phyloP scores from a whole-genome alignment of 92 coral and sea anemone species.

The Palythoa caribaeorum region DNA sequence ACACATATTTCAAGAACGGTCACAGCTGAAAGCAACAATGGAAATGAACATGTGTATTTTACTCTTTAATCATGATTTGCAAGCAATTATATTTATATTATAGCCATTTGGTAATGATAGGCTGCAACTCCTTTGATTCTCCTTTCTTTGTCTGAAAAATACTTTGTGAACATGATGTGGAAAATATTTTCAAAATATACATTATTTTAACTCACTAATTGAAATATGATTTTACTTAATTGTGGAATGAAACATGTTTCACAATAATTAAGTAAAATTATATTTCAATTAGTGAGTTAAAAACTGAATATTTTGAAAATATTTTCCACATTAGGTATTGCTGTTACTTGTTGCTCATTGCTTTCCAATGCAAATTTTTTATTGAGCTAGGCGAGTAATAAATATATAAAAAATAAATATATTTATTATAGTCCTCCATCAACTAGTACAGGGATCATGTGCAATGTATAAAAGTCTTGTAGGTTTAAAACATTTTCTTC shows the following conservation, averaged over 20 bases:
- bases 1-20: constrained; percentile 6
- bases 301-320: constrained; percentile 11
- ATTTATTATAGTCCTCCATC: constrained; percentile 42
- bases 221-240: constrained; percentile 6
- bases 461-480: constrained; percentile 43
- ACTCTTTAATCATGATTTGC: constrained; percentile 11
- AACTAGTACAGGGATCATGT: constrained; percentile 49
- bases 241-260: constrained; percentile 5
- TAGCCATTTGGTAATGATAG: constrained; percentile 12
- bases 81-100: constrained; percentile 10
- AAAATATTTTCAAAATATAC: constrained; percentile 10
- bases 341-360: constrained; percentile 16
- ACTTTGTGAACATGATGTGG: constrained; percentile 13
- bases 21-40: constrained; percentile 10
- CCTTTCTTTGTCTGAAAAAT: constrained; percentile 14
- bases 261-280: constrained; percentile 10
- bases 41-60: constrained; percentile 7
- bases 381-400: constrained; percentile 9
- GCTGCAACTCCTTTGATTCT: constrained; percentile 16
- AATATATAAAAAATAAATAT: constrained; percentile 8
- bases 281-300: constrained; percentile 12
- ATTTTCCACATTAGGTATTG: constrained; percentile 7
- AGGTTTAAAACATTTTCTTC: constrained; percentile 27
- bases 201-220: not conserved
- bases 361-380: constrained; percentile 13